A percentile compares a stretch with the other conserved stretches of the same genome.
phyloP scores from a whole-genome alignment of 1,140 invertebrate species.

The Drosophila triauraria region DNA sequence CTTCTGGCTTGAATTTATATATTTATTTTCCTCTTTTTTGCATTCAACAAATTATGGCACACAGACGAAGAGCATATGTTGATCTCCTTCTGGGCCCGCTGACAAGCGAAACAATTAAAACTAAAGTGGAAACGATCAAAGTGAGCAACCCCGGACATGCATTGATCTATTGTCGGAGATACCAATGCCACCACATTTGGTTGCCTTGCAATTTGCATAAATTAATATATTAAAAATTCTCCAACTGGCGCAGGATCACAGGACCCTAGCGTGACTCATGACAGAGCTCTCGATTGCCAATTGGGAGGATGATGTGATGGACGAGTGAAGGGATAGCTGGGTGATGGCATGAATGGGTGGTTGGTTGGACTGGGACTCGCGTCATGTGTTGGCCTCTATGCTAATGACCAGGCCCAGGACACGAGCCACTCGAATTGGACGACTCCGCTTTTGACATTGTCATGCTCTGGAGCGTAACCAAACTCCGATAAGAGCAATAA shows the following conservation, averaged over 20 bases:
- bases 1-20: neutral
- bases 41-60: constrained; percentile 63
- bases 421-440: constrained; percentile 46
- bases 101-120: constrained; percentile 83
- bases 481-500: constrained; percentile 84
- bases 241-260: constrained; percentile 63
- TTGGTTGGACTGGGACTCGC: constrained; percentile 26
- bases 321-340: constrained; percentile 21
- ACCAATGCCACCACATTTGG: constrained; percentile 20
- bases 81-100: constrained; percentile 39
- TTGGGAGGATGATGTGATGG: constrained; percentile 52
- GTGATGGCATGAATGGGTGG: constrained; percentile 23
- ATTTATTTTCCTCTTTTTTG: constrained; percentile 4
- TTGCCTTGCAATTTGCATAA: constrained; percentile 77
- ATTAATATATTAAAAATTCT: constrained; percentile 73
- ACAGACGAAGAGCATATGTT: constrained; percentile 26
- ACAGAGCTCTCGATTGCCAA: constrained; percentile 62
- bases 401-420: constrained; percentile 50
- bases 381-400: constrained; percentile 60
- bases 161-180: constrained; percentile 69
- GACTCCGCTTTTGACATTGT: constrained; percentile 66
- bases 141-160: constrained; percentile 60
- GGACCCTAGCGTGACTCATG: constrained; percentile 71
- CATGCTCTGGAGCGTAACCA: constrained; percentile 82
- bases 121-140: constrained; percentile 84